Evolutionary conservation across 2,113 vertebrate genomes (phyloP).

Genomic region (Benitochromis conjunctus): DNA sequence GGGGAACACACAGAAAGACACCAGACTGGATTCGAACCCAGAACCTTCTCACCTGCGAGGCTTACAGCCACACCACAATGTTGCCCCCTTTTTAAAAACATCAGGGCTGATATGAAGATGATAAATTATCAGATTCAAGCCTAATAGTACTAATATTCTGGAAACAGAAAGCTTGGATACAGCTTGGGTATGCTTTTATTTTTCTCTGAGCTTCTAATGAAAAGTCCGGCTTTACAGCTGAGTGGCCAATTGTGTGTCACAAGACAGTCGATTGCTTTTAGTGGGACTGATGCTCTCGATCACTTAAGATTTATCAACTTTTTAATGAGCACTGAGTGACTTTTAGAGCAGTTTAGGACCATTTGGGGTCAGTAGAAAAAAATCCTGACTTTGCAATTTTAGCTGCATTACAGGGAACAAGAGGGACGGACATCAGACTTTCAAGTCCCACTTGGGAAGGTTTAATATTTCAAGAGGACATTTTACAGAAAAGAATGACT

Average conservation of each 20-base stretch:
- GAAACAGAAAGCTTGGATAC: background rate
- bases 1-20: background rate
- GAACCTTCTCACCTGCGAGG: background rate
- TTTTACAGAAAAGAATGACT: background rate
- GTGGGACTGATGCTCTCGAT: background rate
- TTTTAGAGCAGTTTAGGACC: background rate
- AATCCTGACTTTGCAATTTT: background rate
- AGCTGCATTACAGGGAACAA: background rate
- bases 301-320: constrained; percentile 13
- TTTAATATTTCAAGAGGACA: background rate
- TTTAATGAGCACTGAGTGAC: constrained; percentile 15
- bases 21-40: background rate
- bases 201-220: background rate
- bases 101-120: background rate
- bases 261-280: constrained; percentile 14
- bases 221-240: background rate
- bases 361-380: background rate
- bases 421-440: background rate
- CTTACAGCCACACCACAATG: background rate
- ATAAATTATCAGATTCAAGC: background rate
- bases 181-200: background rate
- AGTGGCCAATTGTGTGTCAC: background rate
- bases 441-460: background rate
- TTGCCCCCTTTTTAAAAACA: background rate
- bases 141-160: background rate